Evolutionary conservation across 2,113 vertebrate species (phyloP).

Genomic region (Odobenus rosmarus): DNA sequence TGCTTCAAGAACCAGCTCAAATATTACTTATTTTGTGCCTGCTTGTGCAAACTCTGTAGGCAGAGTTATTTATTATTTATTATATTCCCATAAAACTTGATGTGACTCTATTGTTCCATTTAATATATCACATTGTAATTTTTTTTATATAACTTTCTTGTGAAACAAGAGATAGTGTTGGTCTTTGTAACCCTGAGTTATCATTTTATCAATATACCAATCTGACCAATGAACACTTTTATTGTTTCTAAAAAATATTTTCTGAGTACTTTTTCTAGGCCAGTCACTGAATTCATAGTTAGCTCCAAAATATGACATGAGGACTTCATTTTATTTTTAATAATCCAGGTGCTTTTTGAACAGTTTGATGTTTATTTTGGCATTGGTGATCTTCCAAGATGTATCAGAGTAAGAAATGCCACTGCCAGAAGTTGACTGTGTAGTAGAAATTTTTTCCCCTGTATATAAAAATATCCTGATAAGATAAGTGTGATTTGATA

Average conservation of each 20-base stretch:
- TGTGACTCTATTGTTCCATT: background rate
- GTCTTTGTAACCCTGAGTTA: background rate
- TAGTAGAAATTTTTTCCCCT: background rate
- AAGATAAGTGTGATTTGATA: conserved; percentile 34
- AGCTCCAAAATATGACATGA: background rate
- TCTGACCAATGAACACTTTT: background rate
- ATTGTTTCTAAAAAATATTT: conserved; percentile 10
- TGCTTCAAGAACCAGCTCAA: background rate
- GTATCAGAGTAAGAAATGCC: conserved; percentile 35
- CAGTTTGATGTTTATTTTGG: conserved; percentile 44
- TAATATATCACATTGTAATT: background rate
- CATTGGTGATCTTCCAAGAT: background rate
- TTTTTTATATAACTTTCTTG: background rate
- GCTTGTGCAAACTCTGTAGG: background rate
- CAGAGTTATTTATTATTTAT: background rate
- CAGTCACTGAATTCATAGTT: background rate
- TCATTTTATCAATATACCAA: background rate
- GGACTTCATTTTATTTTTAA: conserved; percentile 24
- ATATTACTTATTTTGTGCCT: background rate
- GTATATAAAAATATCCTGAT: conserved; percentile 43
- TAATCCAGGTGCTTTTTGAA: background rate
- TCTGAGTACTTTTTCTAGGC: background rate
- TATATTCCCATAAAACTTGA: background rate
- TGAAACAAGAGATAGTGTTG: background rate
- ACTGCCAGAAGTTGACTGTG: conserved; percentile 16